phyloP scores from a whole-genome alignment of 1,140 invertebrate species.

The Trachymyrmex cornetzi region DNA sequence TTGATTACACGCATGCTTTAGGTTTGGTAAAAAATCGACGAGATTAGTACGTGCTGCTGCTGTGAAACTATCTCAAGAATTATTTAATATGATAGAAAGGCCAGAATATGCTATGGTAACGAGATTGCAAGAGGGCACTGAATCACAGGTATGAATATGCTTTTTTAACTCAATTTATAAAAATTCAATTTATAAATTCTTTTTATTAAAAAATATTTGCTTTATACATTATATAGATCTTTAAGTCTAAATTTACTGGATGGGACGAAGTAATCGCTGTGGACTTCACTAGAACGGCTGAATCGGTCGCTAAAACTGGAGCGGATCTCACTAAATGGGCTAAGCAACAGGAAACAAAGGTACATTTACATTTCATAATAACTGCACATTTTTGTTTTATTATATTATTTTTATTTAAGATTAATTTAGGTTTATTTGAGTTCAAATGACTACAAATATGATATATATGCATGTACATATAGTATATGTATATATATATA shows the following conservation, averaged over 20 bases:
- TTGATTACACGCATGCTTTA: conserved; percentile 78
- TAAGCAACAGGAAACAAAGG: conserved; percentile 95
- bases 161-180: not conserved
- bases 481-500: too few relatives aligned
- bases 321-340: conserved; percentile 98
- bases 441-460: too few relatives aligned
- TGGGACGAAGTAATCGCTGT: conserved; percentile 99
- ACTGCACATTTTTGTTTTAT: conserved; percentile 14
- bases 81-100: conserved; percentile 96
- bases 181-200: not conserved
- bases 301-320: conserved; percentile 98
- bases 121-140: conserved; percentile 95
- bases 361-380: conserved; percentile 65
- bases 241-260: conserved; percentile 98
- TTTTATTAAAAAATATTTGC: not conserved
- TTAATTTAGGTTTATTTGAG: too few relatives aligned
- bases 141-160: conserved; percentile 88
- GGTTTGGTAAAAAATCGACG: conserved; percentile 99
- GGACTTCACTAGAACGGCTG: conserved; percentile 99
- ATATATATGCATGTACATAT: too few relatives aligned
- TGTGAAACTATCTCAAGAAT: conserved; percentile 97
- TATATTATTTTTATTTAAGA: not conserved
- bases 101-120: conserved; percentile 96
- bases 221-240: conserved; percentile 89
- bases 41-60: conserved; percentile 98